These are phyloP conservation scores for Tetramorium alpestre DNA, from an alignment of 1,140 invertebrate genomes.

Conservation along the genomic window DNA sequence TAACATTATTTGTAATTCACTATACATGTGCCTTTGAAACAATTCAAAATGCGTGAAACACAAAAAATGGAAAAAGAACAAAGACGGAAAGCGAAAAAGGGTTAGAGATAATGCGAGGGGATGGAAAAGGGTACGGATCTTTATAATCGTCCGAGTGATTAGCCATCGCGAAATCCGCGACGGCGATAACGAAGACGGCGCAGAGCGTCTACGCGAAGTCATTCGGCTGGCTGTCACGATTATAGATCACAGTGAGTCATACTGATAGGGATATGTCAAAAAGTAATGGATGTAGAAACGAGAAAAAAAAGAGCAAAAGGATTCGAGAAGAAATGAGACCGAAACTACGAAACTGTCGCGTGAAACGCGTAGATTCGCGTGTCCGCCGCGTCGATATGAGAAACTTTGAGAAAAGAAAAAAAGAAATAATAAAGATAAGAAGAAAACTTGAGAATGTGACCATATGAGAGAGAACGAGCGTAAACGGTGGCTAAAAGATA, in stretches of 20 bases:
- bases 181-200: not conserved
- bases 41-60: constrained; percentile 58
- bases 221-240: constrained; percentile 48
- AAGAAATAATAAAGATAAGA: not conserved
- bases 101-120: not conserved
- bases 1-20: constrained; percentile 63
- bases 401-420: constrained; percentile 1
- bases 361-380: constrained; percentile 39
- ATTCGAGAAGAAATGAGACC: not conserved
- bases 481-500: not conserved
- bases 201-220: constrained; percentile 40
- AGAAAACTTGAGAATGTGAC: constrained; percentile 31
- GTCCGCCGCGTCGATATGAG: constrained; percentile 28
- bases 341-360: constrained; percentile 39
- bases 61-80: constrained; percentile 19
- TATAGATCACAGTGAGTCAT: constrained; percentile 41
- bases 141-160: constrained; percentile 40
- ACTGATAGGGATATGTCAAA: constrained; percentile 32
- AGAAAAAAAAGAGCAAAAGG: not conserved
- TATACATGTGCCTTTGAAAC: constrained; percentile 81
- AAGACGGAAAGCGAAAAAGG: not conserved
- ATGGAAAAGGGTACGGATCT: not conserved
- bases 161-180: constrained; percentile 21
- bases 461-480: constrained; percentile 1
- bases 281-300: constrained; percentile 6